Evolutionary conservation across 2,797 vertebrate species (phyloP).

Genomic region (Halcyon badia): DNA sequence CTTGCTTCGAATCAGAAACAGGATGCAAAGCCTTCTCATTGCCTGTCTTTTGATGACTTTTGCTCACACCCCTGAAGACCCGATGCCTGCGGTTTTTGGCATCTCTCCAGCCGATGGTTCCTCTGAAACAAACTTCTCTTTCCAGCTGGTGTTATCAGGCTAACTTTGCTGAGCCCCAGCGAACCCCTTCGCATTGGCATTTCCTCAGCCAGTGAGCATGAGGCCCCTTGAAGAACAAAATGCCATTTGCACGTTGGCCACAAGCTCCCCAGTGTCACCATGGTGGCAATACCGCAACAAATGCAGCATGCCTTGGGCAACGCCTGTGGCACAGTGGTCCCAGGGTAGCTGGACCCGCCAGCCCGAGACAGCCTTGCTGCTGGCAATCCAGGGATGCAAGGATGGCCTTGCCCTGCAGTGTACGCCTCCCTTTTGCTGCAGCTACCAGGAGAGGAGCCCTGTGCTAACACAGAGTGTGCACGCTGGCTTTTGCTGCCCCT

Average conservation of each 20-base stretch:
- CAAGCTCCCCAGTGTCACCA: accelerated
- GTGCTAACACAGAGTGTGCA: not conserved
- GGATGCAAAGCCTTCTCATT: not conserved
- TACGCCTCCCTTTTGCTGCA: not conserved
- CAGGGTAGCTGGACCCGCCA: not conserved
- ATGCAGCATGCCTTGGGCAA: accelerated
- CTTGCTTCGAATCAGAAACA: not conserved
- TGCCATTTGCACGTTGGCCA: accelerated
- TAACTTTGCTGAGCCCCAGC: not conserved
- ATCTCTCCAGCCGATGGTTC: not conserved
- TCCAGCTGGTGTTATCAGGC: not conserved
- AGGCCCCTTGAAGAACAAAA: accelerated
- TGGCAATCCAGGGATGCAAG: not conserved
- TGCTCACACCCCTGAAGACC: not conserved
- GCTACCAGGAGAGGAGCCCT: not conserved
- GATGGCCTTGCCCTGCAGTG: not conserved
- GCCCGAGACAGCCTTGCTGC: not conserved
- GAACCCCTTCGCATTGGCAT: not conserved
- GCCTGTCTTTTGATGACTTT: not conserved
- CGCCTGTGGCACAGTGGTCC: not conserved
- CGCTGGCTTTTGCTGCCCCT: not conserved
- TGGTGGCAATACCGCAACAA: accelerated
- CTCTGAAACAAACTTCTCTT: not conserved
- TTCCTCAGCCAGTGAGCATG: accelerated
- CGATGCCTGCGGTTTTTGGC: not conserved